Evolutionary conservation across 2,113 vertebrate species (phyloP).

Genomic region (Chaetodon trifascialis): DNA sequence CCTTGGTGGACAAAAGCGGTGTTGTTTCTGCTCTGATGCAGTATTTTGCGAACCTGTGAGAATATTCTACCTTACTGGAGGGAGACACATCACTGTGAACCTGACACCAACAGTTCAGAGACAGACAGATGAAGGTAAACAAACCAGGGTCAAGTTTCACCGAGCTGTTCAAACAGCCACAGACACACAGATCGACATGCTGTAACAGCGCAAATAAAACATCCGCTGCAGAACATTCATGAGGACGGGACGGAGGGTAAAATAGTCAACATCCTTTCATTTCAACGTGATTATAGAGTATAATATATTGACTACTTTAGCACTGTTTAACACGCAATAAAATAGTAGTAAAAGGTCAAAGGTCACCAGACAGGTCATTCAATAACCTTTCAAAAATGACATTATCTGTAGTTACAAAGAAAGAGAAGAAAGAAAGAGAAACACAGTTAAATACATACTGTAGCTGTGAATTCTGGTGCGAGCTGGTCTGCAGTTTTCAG

Average conservation of each 20-base stretch:
- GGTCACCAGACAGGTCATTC: conserved; percentile 17
- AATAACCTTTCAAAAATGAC: background rate
- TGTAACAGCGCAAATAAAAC: background rate
- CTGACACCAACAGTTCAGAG: conserved; percentile 28
- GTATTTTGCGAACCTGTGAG: conserved; percentile 37
- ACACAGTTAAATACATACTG: background rate
- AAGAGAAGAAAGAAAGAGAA: background rate
- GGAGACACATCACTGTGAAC: conserved; percentile 23
- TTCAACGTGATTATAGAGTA: background rate
- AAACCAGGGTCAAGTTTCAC: conserved; percentile 34
- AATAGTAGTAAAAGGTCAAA: conserved; percentile 15
- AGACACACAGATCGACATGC: conserved; percentile 1
- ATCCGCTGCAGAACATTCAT: background rate
- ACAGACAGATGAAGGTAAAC: conserved; percentile 24
- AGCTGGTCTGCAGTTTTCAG: background rate
- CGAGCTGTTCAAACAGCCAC: conserved; percentile 50
- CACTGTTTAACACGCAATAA: background rate
- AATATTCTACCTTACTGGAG: background rate
- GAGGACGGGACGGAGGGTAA: background rate
- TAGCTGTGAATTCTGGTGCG: background rate
- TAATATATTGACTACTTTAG: background rate
- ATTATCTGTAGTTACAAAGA: too few species aligned
- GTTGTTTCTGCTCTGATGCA: conserved; percentile 22
- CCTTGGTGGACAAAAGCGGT: background rate
- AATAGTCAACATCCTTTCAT: background rate